Percentiles rank a stretch among this genome's conserved stretches.
Conservation (phyloP, 64 coral and sea anemone species). For the Stichodactyla helianthus region DNA sequence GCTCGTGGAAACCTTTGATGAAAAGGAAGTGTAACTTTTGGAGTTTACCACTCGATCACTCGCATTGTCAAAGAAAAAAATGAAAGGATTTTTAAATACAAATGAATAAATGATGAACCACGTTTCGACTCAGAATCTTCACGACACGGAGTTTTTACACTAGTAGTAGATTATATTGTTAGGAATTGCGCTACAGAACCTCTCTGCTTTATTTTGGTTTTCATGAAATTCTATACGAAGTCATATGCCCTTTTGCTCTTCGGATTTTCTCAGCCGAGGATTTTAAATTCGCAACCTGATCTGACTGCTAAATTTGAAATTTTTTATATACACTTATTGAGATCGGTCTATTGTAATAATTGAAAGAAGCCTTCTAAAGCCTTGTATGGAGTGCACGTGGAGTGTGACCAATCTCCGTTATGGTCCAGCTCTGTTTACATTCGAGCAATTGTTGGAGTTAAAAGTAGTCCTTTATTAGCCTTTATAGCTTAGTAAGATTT, state of each 20-base stretch:
- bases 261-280: not conserved
- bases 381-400: conserved; percentile 26
- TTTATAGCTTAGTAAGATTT: conserved; percentile 4
- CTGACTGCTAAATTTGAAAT: not conserved
- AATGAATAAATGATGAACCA: conserved; percentile 39
- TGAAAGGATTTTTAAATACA: conserved; percentile 14
- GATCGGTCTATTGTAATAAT: conserved; percentile 14
- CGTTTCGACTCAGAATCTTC: not conserved
- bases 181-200: not conserved
- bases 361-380: conserved; percentile 17
- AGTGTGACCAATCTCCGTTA: conserved; percentile 22
- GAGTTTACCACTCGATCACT: conserved; percentile 25
- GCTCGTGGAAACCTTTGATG: conserved; percentile 3
- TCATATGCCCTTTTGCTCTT: not conserved
- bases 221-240: conserved; percentile 18
- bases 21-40: conserved; percentile 38
- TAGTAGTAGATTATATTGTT: not conserved
- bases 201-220: conserved; percentile 9
- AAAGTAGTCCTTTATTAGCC: conserved; percentile 17
- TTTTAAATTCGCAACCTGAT: conserved; percentile 23
- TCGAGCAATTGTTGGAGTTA: conserved; percentile 12
- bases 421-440: conserved; percentile 18
- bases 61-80: conserved; percentile 21
- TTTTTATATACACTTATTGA: not conserved
- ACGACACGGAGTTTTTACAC: not conserved